Evolutionary conservation across 2,797 vertebrate species (phyloP).

Genomic region (Myiotriccus ornatus): DNA sequence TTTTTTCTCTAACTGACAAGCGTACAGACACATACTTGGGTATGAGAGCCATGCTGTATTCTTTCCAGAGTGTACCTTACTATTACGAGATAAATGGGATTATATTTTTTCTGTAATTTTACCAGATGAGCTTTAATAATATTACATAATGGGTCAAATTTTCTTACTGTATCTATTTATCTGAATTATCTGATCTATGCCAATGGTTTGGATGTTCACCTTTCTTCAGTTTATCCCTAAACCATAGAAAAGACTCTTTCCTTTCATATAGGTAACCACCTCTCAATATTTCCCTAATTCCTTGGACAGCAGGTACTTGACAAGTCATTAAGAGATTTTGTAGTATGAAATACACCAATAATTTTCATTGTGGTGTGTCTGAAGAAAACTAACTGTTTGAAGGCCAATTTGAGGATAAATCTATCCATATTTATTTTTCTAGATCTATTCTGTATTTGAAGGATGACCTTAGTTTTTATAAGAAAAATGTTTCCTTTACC

Average conservation of each 20-base stretch:
- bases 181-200: not conserved
- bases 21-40: accelerated
- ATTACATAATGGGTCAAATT: not conserved
- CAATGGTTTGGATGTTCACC: not conserved
- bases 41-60: not conserved
- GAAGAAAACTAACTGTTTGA: not conserved
- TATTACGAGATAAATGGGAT: not conserved
- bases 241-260: not conserved
- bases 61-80: not conserved
- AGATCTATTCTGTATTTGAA: not conserved
- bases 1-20: not conserved
- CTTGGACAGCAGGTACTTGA: not conserved
- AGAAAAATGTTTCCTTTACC: not conserved
- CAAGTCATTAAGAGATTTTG: not conserved
- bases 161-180: not conserved
- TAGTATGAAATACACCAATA: not conserved
- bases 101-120: not conserved
- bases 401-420: not conserved
- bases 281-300: not conserved
- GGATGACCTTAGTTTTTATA: accelerated
- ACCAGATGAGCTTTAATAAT: not conserved
- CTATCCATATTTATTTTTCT: not conserved
- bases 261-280: not conserved
- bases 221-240: not conserved
- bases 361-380: not conserved